phyloP scores from a whole-genome alignment of 2,113 vertebrate genomes.

The Microcebus tavaratra region DNA sequence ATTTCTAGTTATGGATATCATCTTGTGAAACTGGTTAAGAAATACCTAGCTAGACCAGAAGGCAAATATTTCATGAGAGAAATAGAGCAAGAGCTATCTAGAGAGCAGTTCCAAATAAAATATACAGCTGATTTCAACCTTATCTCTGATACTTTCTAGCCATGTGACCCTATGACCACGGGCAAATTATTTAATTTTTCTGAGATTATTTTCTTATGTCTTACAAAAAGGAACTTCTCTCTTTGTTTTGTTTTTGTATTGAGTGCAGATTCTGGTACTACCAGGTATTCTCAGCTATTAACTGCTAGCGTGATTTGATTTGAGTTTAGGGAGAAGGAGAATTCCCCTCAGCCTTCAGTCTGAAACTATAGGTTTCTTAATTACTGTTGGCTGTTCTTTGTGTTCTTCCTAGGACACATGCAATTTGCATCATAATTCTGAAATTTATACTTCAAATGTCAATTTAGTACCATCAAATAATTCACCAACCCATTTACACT shows the following conservation, averaged over 20 bases:
- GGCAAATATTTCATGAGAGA: too few species aligned
- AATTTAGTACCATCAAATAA: neutral
- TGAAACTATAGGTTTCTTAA: neutral
- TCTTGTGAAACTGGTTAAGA: neutral
- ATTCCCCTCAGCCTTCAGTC: neutral
- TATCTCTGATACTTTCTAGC: neutral
- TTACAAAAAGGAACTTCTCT: neutral
- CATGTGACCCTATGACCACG: neutral
- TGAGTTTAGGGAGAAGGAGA: neutral
- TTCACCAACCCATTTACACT: neutral
- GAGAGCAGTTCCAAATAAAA: neutral
- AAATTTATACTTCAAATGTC: neutral
- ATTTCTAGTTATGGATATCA: neutral
- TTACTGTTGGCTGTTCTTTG: neutral
- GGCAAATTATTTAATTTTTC: neutral
- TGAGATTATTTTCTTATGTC: neutral
- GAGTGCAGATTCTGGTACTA: neutral
- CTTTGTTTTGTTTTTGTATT: neutral
- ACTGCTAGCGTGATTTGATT: neutral
- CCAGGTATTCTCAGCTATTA: neutral
- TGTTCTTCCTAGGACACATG: neutral
- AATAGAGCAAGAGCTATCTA: neutral
- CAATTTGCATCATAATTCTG: neutral
- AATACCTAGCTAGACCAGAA: neutral
- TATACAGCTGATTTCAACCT: neutral